Conservation (phyloP, 35 echinoderm and acorn worm genomes). For the Stichopus chloronotus region DNA sequence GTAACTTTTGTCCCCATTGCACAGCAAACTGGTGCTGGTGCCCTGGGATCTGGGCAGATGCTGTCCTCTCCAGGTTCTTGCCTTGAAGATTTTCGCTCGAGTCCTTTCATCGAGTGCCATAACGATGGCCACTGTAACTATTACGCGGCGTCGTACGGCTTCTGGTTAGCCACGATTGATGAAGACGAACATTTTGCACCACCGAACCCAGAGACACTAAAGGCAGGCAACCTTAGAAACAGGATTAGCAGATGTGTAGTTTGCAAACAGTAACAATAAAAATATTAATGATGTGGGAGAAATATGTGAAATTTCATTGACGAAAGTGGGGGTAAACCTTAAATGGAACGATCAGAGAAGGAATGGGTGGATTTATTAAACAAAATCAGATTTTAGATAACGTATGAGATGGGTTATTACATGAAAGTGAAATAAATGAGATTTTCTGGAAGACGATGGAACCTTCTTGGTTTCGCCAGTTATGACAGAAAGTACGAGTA, state of each 20-base stretch:
- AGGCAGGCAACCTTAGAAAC: constrained; percentile 73
- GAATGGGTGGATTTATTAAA: too few relatives aligned
- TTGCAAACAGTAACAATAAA: constrained; percentile 45
- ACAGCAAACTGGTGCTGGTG: constrained; percentile 97
- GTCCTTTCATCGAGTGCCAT: constrained; percentile 98
- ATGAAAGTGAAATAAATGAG: too few relatives aligned
- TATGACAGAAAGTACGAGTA: too few relatives aligned
- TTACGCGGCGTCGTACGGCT: constrained; percentile 91
- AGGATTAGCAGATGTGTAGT: constrained; percentile 91
- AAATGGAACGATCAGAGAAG: too few relatives aligned
- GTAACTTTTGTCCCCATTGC: constrained; percentile 16
- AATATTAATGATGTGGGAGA: neutral
- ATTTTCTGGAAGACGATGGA: too few relatives aligned
- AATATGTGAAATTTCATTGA: neutral
- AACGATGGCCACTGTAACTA: constrained; percentile 99
- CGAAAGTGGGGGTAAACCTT: too few relatives aligned
- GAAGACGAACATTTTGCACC: constrained; percentile 68
- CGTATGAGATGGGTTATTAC: too few relatives aligned
- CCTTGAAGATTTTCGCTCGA: constrained; percentile 92
- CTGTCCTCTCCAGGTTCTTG: constrained; percentile 94
- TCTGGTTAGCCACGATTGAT: constrained; percentile 94
- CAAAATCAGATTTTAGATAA: too few relatives aligned
- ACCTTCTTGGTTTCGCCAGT: too few relatives aligned
- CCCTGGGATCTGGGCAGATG: constrained; percentile 89
- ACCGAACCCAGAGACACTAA: constrained; percentile 82